phyloP scores from a whole-genome alignment of 2,888 invertebrate genomes.

The Erynnis tages region DNA sequence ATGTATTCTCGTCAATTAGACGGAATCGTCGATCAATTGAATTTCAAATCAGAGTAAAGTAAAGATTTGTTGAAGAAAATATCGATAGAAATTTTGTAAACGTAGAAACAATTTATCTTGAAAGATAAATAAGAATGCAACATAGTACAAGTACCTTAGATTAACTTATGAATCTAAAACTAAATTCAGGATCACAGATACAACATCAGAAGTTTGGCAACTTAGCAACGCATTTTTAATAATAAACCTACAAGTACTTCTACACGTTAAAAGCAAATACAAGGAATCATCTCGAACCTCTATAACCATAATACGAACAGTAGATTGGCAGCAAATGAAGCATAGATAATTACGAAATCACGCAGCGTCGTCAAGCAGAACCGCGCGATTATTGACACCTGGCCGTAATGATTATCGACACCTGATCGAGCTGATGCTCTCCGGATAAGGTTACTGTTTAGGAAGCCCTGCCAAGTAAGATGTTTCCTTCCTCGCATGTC shows the following conservation, averaged over 20 bases:
- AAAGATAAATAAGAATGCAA: too few relatives aligned
- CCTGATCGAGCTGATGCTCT: neutral
- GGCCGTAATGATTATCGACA: constrained; percentile 20
- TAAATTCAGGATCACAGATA: neutral
- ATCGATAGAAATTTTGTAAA: too few relatives aligned
- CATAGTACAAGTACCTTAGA: too few relatives aligned
- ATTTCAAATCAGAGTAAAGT: neutral
- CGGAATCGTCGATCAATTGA: neutral
- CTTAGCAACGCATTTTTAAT: too few relatives aligned
- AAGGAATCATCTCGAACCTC: too few relatives aligned
- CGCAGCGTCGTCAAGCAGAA: constrained; percentile 6
- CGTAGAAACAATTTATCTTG: too few relatives aligned
- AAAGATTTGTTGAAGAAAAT: neutral
- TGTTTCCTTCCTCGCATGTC: constrained; percentile 30
- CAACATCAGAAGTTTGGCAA: neutral
- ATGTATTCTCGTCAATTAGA: neutral
- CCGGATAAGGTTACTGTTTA: constrained; percentile 32
- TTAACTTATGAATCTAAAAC: too few relatives aligned
- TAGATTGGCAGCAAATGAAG: constrained; percentile 2
- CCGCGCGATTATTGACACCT: constrained; percentile 18
- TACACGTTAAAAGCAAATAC: too few relatives aligned
- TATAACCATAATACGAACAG: too few relatives aligned
- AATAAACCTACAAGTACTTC: too few relatives aligned
- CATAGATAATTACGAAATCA: constrained; percentile 22
- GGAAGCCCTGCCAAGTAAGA: constrained; percentile 29